phyloP scores from a whole-genome alignment of 2,113 vertebrate genomes.

The Amblyopsis rosae region DNA sequence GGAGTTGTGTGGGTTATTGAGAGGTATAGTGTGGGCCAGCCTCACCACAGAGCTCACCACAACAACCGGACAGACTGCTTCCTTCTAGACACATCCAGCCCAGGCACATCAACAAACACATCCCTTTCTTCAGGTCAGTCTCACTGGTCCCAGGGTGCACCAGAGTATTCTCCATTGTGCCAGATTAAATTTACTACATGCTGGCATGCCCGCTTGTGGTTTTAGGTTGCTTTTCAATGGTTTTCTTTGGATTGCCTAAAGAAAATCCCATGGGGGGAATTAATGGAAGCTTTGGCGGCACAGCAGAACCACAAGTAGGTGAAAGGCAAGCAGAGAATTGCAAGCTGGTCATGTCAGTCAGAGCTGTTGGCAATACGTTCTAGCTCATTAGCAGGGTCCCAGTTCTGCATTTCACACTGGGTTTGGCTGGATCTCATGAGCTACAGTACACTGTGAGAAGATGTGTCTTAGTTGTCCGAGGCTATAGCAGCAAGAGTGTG shows the following conservation, averaged over 20 bases:
- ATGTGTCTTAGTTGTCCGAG: slow-evolving; percentile 17
- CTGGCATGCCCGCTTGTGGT: slow-evolving; percentile 70
- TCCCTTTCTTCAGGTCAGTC: slow-evolving; percentile 61
- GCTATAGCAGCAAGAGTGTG: slow-evolving; percentile 12
- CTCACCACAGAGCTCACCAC: slow-evolving; percentile 54
- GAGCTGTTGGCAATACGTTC: slow-evolving; percentile 40
- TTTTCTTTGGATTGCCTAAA: slow-evolving; percentile 61
- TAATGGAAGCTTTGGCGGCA: slow-evolving; percentile 64
- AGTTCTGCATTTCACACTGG: slow-evolving; percentile 35
- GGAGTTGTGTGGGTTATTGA: slow-evolving; percentile 33
- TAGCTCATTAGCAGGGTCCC: slow-evolving; percentile 54
- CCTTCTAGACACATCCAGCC: slow-evolving; percentile 49
- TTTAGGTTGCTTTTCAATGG: slow-evolving; percentile 66
- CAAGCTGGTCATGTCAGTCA: slow-evolving; percentile 58
- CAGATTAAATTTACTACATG: slow-evolving; percentile 71
- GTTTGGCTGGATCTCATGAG: slow-evolving; percentile 39
- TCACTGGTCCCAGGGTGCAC: slow-evolving; percentile 54
- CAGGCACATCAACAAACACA: slow-evolving; percentile 53
- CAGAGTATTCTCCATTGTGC: slow-evolving; percentile 58
- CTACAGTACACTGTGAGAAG: slow-evolving; percentile 6
- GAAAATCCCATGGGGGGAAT: slow-evolving; percentile 56
- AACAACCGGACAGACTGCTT: slow-evolving; percentile 66
- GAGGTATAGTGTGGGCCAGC: slow-evolving; percentile 20
- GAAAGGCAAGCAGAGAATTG: slow-evolving; percentile 58
- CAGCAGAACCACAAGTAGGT: slow-evolving; percentile 65